These are phyloP conservation scores for Oscheius sp. DNA, from an alignment of 1,140 invertebrate genomes.

Conservation along the genomic window DNA sequence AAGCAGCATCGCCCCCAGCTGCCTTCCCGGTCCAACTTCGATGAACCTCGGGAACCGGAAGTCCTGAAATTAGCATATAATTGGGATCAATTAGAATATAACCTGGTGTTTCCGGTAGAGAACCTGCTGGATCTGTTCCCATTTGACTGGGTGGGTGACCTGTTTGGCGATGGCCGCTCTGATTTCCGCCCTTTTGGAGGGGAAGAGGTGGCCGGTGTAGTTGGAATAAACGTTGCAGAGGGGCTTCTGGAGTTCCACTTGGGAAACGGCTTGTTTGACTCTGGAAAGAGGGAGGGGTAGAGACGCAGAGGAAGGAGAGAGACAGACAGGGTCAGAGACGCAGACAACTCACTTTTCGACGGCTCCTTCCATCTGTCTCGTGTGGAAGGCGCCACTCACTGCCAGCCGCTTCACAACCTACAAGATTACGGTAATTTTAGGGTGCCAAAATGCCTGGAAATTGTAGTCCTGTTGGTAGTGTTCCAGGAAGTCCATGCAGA, in stretches of 20 bases:
- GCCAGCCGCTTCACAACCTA: conserved; percentile 72
- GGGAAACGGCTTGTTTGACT: conserved; percentile 70
- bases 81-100: too few relatives aligned
- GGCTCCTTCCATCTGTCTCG: conserved; percentile 77
- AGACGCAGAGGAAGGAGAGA: not conserved
- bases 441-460: conserved; percentile 49
- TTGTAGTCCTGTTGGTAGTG: conserved; percentile 51
- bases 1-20: conserved; percentile 55
- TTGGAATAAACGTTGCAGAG: conserved; percentile 74
- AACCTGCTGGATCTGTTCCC: conserved; percentile 83
- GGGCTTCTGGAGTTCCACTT: conserved; percentile 70
- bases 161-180: conserved; percentile 71
- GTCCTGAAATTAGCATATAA: too few relatives aligned
- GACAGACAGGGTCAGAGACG: too few relatives aligned
- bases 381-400: conserved; percentile 88
- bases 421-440: too few relatives aligned
- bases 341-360: conserved; percentile 66
- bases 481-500: conserved; percentile 46
- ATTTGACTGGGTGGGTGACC: conserved; percentile 76
- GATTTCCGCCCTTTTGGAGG: conserved; percentile 65
- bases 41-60: conserved; percentile 51
- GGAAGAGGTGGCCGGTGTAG: conserved; percentile 65
- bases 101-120: conserved; percentile 63
- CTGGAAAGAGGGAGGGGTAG: conserved; percentile 48
- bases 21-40: conserved; percentile 56